Evolutionary conservation across 2,797 vertebrate species (phyloP).

Genomic region (Micropoecilia bifurca): DNA sequence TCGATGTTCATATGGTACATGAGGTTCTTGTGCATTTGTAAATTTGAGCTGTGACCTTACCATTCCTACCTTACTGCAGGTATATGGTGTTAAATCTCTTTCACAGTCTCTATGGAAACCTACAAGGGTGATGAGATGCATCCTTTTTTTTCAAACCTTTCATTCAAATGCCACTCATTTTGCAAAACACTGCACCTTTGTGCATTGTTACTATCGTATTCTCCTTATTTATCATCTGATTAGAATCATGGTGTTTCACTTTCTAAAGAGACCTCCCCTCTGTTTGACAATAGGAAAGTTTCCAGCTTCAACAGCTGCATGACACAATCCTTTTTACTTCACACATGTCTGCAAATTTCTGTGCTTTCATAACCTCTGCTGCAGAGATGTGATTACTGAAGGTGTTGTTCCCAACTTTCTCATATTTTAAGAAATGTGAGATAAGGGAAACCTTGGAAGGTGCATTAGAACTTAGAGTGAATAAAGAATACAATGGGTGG

Average conservation of each 20-base stretch:
- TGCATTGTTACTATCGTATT: neutral
- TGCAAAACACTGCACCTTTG: neutral
- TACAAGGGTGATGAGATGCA: slow-evolving; percentile 12
- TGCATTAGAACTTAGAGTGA: neutral
- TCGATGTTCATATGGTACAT: neutral
- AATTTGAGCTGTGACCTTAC: neutral
- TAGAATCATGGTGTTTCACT: neutral
- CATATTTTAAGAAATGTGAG: slow-evolving; percentile 5
- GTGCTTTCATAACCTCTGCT: slow-evolving; percentile 40
- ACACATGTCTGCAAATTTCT: slow-evolving; percentile 40
- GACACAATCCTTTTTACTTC: slow-evolving; percentile 30
- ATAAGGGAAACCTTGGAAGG: neutral
- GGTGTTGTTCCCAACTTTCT: slow-evolving; percentile 27
- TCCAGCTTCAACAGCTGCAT: slow-evolving; percentile 41
- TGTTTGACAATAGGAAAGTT: slow-evolving; percentile 1
- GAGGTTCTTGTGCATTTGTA: neutral
- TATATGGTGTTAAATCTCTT: slow-evolving; percentile 17
- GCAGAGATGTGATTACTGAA: slow-evolving; percentile 7
- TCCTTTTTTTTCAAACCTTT: neutral
- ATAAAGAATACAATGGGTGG: neutral
- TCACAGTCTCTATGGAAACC: slow-evolving; percentile 52
- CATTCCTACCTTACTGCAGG: slow-evolving; percentile 28
- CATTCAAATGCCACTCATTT: neutral
- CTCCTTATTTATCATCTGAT: neutral
- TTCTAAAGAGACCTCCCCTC: slow-evolving; percentile 8